Evolutionary conservation across 53 echinoderm and acorn worm genomes (phyloP).

Genomic region (Crossaster papposus): DNA sequence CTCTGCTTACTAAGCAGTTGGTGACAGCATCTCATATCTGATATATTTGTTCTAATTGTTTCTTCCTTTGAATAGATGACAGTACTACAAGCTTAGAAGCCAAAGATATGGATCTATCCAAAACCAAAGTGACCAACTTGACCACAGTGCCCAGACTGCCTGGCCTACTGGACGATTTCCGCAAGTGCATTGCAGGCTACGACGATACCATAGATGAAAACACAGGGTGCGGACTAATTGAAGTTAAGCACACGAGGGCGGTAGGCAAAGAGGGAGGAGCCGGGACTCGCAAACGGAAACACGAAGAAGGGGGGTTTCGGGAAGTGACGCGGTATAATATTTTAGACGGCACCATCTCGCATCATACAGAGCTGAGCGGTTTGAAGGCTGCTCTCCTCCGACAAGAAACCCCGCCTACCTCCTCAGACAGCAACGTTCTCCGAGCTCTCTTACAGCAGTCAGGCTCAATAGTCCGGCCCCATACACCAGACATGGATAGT

Average conservation of each 20-base stretch:
- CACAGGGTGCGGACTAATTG: slow-evolving; percentile 32
- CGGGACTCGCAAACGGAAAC: slow-evolving; percentile 67
- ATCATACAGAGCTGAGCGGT: slow-evolving; percentile 64
- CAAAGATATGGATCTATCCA: slow-evolving; percentile 63
- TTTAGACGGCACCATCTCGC: slow-evolving; percentile 77
- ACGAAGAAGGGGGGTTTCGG: slow-evolving; percentile 55
- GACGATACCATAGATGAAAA: slow-evolving; percentile 62
- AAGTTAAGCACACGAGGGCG: slow-evolving; percentile 34
- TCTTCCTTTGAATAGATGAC: slow-evolving; percentile 36
- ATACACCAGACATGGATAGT: slow-evolving; percentile 62
- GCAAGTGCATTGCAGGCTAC: slow-evolving; percentile 93
- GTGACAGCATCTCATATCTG: neutral
- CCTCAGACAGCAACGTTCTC: slow-evolving; percentile 60
- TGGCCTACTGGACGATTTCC: slow-evolving; percentile 92
- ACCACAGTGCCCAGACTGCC: slow-evolving; percentile 21
- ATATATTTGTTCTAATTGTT: neutral
- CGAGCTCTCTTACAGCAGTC: slow-evolving; percentile 59
- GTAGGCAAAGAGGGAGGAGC: slow-evolving; percentile 25
- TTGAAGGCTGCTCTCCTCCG: slow-evolving; percentile 41
- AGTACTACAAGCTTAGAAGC: slow-evolving; percentile 37
- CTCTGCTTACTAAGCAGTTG: too few relatives aligned
- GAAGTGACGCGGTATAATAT: slow-evolving; percentile 82
- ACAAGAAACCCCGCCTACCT: slow-evolving; percentile 37
- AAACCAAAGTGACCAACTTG: slow-evolving; percentile 42
- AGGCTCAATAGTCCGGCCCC: slow-evolving; percentile 27